Base-by-base conservation (phyloP, 2,113 vertebrate species). In the Ornithorhynchus anatinus region DNA sequence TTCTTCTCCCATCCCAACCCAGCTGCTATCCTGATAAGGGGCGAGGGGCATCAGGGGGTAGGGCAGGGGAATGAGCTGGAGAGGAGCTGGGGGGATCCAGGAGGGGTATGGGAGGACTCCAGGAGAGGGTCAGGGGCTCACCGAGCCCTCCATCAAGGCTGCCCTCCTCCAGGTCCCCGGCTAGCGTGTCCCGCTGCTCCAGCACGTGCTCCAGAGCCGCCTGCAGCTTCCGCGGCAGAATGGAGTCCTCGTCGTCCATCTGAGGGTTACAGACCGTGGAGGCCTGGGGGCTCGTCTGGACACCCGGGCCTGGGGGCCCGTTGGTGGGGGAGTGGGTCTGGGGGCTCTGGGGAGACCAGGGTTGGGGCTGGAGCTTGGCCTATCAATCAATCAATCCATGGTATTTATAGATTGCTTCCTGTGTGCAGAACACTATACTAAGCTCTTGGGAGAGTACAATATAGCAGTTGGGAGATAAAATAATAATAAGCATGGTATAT, bases 231-330 rank as follows among this genome's bases (percentile, higher is more conserved):
- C 96, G 96, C 64, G 97, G 97, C 62, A 99, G 94, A 63, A 99
- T 97, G 47, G 95, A 96, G 77, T 99, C 97, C 61, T 99, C 97
- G 51, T 98, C 97, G 25, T 98, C 97, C 95, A 99, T 93, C 97
- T 99, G 79, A 31, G 32, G 19, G 38, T 8, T 32, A 23, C 20
- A 4, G 23, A 29, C 25, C 22, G 32, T 59, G 36, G 10, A 12
- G 15, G 43, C 35, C 16, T 10, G 1, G 10, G 36, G 38, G 33
- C 59, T n/a, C n/a, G n/a, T n/a, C n/a, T n/a, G n/a, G n/a, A n/a
- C n/a, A n/a, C n/a, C n/a, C n/a, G n/a, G n/a, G n/a, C n/a, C n/a
- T n/a, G n/a, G n/a, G n/a, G n/a, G n/a, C n/a, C n/a, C n/a, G n/a
- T n/a, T n/a, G n/a, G n/a, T n/a, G n/a, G n/a, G n/a, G n/a, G n/a